A percentile compares a stretch with the other conserved stretches of the same genome.
These are phyloP conservation scores for Amiota mariae DNA, from an alignment of 2,888 invertebrate species.

Conservation along the genomic window DNA sequence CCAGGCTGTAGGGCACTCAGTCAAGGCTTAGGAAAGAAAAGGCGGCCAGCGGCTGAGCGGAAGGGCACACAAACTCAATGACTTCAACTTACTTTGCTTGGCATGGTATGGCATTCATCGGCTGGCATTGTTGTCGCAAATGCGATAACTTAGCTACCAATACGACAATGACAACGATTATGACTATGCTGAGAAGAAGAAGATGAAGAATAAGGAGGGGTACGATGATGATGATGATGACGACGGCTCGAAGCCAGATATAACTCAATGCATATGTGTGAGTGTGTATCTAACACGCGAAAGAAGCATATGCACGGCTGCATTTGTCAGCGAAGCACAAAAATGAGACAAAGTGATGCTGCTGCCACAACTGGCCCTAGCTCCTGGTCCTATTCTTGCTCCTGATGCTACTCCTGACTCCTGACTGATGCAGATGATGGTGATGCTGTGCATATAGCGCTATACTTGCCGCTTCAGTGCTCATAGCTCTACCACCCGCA, in stretches of 20 bases:
- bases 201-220: conserved; percentile 45
- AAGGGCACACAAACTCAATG: background rate
- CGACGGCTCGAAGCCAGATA: conserved; percentile 50
- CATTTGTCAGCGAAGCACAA: conserved; percentile 67
- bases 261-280: conserved; percentile 58
- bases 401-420: background rate
- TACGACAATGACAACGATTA: conserved; percentile 60
- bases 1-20: background rate
- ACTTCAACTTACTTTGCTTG: background rate
- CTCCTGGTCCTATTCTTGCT: conserved; percentile 17
- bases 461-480: conserved; percentile 8
- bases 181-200: background rate
- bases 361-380: conserved; percentile 37
- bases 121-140: conserved; percentile 64
- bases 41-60: background rate
- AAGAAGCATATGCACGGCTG: conserved; percentile 62
- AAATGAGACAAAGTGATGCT: conserved; percentile 65
- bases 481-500: background rate
- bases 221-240: conserved; percentile 41
- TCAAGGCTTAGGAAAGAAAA: conserved; percentile 33
- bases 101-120: conserved; percentile 3
- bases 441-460: background rate
- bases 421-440: background rate
- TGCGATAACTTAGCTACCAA: conserved; percentile 67
- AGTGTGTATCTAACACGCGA: conserved; percentile 24